Conservation (phyloP, 2,888 invertebrate genomes). For the Microctonus brassicae region DNA sequence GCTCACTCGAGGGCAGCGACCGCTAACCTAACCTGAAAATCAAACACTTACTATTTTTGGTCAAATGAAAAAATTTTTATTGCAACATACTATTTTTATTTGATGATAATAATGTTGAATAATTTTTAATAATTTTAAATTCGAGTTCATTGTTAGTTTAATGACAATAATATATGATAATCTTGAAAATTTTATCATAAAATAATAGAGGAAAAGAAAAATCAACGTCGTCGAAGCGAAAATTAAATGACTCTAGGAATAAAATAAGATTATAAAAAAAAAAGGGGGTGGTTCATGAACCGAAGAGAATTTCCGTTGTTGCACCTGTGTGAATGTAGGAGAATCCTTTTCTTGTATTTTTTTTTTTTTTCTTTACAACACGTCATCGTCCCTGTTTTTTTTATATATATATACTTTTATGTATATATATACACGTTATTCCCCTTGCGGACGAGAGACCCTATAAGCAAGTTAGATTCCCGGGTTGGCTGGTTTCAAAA, state of each 20-base stretch:
- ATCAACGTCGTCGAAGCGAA: constrained; percentile 1
- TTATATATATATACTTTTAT: no score
- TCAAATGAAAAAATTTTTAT: not conserved
- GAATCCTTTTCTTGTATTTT: constrained; percentile 13
- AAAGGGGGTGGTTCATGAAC: constrained; percentile 44
- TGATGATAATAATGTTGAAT: not conserved
- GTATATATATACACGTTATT: constrained; percentile 29
- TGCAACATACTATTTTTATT: not conserved
- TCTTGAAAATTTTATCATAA: not conserved
- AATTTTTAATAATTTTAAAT: not conserved
- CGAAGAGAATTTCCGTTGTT: constrained; percentile 37
- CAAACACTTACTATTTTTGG: not conserved
- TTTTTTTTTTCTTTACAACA: not conserved
- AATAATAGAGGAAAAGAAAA: constrained; percentile 28
- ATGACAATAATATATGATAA: not conserved
- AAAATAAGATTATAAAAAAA: no score
- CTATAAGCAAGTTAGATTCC: constrained; percentile 5
- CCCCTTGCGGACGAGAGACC: not conserved
- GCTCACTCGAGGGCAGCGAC: not conserved
- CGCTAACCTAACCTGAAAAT: not conserved
- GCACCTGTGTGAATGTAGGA: constrained; percentile 12
- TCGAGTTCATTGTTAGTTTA: not conserved
- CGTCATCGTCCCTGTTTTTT: not conserved
- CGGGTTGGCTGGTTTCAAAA: constrained; percentile 33
- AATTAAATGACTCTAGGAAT: not conserved